Evolutionary conservation across 2,888 invertebrate species (phyloP), one percentile per base, ranked within the genome.

Genomic region (Phrixothrix hirtus): DNA sequence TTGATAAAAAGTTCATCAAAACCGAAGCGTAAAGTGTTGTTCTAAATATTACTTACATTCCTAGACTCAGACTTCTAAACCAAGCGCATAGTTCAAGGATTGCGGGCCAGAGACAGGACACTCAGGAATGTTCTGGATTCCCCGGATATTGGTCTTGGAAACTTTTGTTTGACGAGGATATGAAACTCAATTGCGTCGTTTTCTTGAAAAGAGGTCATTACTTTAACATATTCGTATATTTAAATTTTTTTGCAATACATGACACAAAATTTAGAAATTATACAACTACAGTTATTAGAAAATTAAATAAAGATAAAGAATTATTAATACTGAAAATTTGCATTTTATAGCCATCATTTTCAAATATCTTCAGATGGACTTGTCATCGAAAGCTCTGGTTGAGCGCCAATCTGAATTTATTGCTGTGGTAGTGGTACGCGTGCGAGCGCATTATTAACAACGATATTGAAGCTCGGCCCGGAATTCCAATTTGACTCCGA

Each of bases 401-500:
- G 52, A 44, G 49, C 54, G 50, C 41, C 53, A 59, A 59, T 59
- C 59, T 49, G 59, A 59, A 57, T 59, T 57, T 59, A 59, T 59
- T 46, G 48, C 56, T 53, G 50, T 45, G 53, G 55, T 53, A 43
- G 54, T 45, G 50, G 55, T 49, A 53, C 63, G 66, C 70, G 70
- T 69, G 70, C 68, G 61, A 58, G 58, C 62, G 69, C 69, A 71
- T 70, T 71, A 72, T 70, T 70, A 71, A 70, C 70, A 69, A 65
- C 69, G 66, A 70, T 71, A 73, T 71, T 69, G 71, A 66, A 69
- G 69, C 71, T 62, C 65, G 66, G 66, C 57, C 67, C 57, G 72
- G 74, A 74, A 74, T 74, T 74, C 67, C 73, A 74, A 74, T 74
- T 75, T 74, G 73, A 68, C 71, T 71, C 69, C 60, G 70, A 72